These are phyloP conservation scores for Hypena proboscidalis DNA, from an alignment of 2,888 invertebrate species.

Conservation along the genomic window DNA sequence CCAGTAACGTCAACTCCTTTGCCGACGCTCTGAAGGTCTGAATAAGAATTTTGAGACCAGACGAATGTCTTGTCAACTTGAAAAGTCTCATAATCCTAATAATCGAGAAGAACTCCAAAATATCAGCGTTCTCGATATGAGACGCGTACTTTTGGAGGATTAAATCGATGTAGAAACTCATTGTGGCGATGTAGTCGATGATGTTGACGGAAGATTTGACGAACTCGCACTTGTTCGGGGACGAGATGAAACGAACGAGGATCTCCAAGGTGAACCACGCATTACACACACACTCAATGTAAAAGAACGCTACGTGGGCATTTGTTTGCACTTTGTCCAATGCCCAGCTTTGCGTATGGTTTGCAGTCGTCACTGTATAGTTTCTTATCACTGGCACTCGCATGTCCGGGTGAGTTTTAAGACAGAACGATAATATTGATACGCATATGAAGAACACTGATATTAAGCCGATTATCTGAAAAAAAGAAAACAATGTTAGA, in stretches of 20 bases:
- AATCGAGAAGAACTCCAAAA: conserved; percentile 98
- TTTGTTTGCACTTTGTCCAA: conserved; percentile 97
- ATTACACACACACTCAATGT: conserved; percentile 99
- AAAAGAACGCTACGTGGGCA: conserved; percentile 98
- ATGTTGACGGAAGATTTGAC: conserved; percentile 98
- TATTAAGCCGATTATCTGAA: conserved; percentile 98
- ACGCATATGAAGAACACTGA: conserved; percentile 99
- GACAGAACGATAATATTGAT: conserved; percentile 99
- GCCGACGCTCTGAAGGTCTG: conserved; percentile 99
- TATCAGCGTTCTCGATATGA: conserved; percentile 97
- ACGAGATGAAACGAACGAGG: conserved; percentile 95
- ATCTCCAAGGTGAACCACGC: conserved; percentile 99
- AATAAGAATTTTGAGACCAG: conserved; percentile 98
- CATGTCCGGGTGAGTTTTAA: conserved; percentile 99
- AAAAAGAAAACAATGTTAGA: conserved; percentile 48
- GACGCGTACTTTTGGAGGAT: conserved; percentile 95
- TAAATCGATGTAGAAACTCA: conserved; percentile 99
- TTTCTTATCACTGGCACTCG: conserved; percentile 95
- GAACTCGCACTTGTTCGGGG: conserved; percentile 97
- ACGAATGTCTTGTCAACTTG: conserved; percentile 98
- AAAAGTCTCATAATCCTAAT: conserved; percentile 99
- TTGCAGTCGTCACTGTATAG: conserved; percentile 91
- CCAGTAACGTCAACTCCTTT: conserved; percentile 97
- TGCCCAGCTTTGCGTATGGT: conserved; percentile 91
- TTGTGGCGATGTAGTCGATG: conserved; percentile 99